Evolutionary conservation across 2,113 vertebrate species (phyloP), one percentile per base, ranked within the genome.

Genomic region (Scomber scombrus): DNA sequence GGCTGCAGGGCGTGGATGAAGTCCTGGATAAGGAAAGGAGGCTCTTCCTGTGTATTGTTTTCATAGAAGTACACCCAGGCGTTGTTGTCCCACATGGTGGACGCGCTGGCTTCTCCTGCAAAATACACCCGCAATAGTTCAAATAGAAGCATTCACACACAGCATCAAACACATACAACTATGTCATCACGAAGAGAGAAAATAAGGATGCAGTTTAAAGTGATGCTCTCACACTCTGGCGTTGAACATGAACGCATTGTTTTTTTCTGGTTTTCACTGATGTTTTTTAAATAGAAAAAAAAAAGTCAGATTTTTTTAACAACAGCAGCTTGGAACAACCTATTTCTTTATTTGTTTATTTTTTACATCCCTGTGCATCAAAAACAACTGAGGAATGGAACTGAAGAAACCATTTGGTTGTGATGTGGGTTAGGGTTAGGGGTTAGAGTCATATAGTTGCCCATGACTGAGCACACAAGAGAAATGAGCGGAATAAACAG

Each of bases 71-170:
- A 97, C 51, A 94, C 91, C 98, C 98, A 98, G 52, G 97, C 97
- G 0, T 98, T 98, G 94, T 99, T 99, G 81, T 99, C 98, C 98
- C 98, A 99, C 97, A 99, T 98, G 0, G 98, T 99, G 2, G 98
- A 99, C n/a, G 97, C 98, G 0, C 98, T 99, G 91, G 97, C 98
- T 90, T 99, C 98, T 58, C 98, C 98, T 99, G 87, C 55, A 57
- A 72, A 71, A 81, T 31, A 75, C 71, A 80, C 15, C 62, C 80
- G 81, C 69, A 11, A 26, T 6, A 11, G 31, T 74, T 74, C 1
- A 70, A 45, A 58, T 34, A 52, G 16, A 82, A 80, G 40, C 12
- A 77, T 12, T 29, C n/a, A 49, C 55, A 23, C 34, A 50, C 46
- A 66, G 19, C 23, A 11, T 21, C 45, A 50, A 18, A 70, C 61